phyloP scores from a whole-genome alignment of 2,113 vertebrate species.

The Tachuris rubrigastra region DNA sequence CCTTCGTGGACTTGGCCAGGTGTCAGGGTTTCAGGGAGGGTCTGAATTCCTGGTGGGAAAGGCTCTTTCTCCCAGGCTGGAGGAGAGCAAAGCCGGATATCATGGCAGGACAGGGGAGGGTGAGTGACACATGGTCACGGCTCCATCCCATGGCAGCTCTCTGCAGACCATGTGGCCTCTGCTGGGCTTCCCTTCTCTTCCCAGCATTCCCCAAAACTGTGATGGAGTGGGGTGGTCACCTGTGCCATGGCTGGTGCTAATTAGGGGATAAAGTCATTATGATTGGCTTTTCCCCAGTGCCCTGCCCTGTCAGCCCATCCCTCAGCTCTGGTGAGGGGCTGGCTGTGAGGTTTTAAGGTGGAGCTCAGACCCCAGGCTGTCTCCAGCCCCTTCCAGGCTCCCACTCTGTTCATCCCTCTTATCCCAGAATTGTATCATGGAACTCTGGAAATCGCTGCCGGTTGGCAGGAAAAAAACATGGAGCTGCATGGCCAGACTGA shows the following conservation, averaged over 20 bases:
- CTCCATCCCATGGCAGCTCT: background rate
- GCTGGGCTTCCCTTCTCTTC: background rate
- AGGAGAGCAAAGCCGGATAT: background rate
- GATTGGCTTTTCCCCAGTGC: background rate
- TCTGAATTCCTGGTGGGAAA: background rate
- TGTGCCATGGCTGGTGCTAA: background rate
- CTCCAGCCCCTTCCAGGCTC: background rate
- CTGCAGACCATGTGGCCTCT: background rate
- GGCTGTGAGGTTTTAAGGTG: background rate
- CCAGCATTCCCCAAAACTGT: background rate
- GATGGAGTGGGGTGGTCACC: background rate
- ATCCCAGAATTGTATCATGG: background rate
- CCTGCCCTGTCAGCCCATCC: background rate
- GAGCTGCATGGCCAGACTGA: background rate
- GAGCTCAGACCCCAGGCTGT: background rate
- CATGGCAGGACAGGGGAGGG: background rate
- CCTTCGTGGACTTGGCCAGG: background rate
- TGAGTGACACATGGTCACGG: fast-evolving
- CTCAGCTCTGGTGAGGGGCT: background rate
- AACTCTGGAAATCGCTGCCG: background rate
- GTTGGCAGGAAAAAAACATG: fast-evolving
- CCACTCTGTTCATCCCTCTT: background rate
- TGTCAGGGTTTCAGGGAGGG: too few relatives aligned
- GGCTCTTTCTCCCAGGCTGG: background rate
- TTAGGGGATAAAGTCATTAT: background rate